Evolutionary conservation across 2,797 vertebrate species (phyloP).

Genomic region (Hoplostethus atlanticus): DNA sequence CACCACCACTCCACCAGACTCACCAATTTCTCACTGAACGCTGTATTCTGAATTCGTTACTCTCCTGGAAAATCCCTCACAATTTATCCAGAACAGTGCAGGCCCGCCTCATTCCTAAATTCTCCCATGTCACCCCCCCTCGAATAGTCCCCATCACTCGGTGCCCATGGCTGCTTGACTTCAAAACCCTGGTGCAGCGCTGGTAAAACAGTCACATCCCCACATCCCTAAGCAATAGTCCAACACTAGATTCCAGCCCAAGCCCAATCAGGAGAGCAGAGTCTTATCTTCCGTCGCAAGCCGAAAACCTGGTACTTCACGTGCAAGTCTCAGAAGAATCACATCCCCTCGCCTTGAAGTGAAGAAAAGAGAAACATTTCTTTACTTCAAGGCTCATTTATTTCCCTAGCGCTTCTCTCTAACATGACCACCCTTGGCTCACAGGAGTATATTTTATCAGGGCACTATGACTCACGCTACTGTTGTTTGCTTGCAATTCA

Average conservation of each 20-base stretch:
- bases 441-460: no score
- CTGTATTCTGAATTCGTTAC: slow-evolving; percentile 5
- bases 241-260: not conserved
- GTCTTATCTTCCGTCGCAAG: slow-evolving; percentile 6
- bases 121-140: slow-evolving; percentile 21
- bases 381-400: no score
- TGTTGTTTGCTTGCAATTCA: no score
- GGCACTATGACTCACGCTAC: no score
- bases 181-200: slow-evolving; percentile 33
- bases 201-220: slow-evolving; percentile 25
- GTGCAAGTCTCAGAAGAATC: slow-evolving; percentile 25
- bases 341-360: not conserved
- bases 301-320: not conserved
- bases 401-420: no score
- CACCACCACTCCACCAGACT: not conserved
- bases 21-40: not conserved
- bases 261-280: slow-evolving; percentile 18
- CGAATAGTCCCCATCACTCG: slow-evolving; percentile 36
- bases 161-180: slow-evolving; percentile 46
- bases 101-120: slow-evolving; percentile 47
- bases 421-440: no score
- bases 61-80: not conserved
- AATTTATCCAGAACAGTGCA: slow-evolving; percentile 49
- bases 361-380: not conserved
- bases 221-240: slow-evolving; percentile 33